Percentiles rank a stretch among this genome's conserved stretches.
phyloP scores from a whole-genome alignment of 2,888 invertebrate species.

The Cantharis lateralis region DNA sequence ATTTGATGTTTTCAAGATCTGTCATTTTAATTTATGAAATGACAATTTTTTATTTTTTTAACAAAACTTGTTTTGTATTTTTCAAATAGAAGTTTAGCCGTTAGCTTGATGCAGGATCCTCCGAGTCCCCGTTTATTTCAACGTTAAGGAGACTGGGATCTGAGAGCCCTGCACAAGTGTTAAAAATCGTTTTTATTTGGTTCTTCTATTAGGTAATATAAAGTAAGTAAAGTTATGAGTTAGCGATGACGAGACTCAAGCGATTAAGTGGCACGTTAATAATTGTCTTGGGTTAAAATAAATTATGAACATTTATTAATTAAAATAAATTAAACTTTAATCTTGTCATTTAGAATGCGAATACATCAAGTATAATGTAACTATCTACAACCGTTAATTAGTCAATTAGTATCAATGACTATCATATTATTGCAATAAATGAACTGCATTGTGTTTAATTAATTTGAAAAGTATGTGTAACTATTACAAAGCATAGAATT shows the following conservation, averaged over 20 bases:
- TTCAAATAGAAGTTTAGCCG: too few species aligned
- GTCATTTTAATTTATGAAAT: background rate
- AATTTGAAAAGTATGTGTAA: background rate
- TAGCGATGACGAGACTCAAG: background rate
- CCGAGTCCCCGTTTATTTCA: too few species aligned
- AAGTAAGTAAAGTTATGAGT: background rate
- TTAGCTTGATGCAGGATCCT: too few species aligned
- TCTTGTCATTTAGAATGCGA: background rate
- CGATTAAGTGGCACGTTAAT: background rate
- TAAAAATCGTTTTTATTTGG: too few species aligned
- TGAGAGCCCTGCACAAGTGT: too few species aligned
- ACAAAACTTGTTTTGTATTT: too few species aligned
- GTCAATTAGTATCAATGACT: background rate
- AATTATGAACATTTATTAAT: background rate
- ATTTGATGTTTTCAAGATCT: background rate
- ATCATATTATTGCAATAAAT: background rate
- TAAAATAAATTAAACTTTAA: background rate
- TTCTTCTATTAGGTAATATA: background rate
- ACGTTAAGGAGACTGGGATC: too few species aligned
- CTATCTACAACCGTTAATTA: background rate
- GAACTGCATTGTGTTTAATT: background rate
- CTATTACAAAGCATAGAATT: background rate
- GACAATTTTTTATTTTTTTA: too few species aligned
- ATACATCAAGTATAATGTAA: background rate
- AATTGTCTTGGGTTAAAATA: background rate